Evolutionary conservation across 2,797 vertebrate species (phyloP), one percentile per base, ranked within the genome.

Genomic region (Vipera ursinii): DNA sequence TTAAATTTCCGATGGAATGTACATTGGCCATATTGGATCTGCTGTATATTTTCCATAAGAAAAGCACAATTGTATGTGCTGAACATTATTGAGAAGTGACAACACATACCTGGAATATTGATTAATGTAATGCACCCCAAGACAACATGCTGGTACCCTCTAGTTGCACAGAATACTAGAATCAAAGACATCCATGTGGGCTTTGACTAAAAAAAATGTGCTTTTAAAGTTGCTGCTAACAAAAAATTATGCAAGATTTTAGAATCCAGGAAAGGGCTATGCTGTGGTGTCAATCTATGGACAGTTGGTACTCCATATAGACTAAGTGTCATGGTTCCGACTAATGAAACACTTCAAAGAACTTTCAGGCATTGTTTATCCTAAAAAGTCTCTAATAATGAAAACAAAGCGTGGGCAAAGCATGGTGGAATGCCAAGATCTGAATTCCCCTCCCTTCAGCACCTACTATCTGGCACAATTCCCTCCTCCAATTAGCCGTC

Each of bases 1-100:
- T 97, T 91, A 94, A 93, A 92, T 97, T 97, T 97, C 95, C 95
- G 89, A 92, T 89, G 90, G 94, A 96, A 97, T 96, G 93, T 93
- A 89, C 93, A 55, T 92, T 92, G 56, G 92, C 73, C 86, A 93
- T 20, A 85, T 93, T 90, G 93, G 92, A 92, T 94, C 96, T 95
- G 94, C 94, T 63, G 93, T 26, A 28, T 61, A 90, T 87, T 95
- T 86, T 92, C 57, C 91, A 60, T 53, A 61, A 56, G 55, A 93
- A 89, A 12, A 91, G 0, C 38, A 22, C 56, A 86, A 24, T 1
- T 61, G 6, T 73, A 15, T 89, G 51, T 32, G 90, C 9, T 59
- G 73, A 92, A 91, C 6, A 4, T 90, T 90, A 91, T 4, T 89
- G 91, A 95, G 32, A 73, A 92, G 1, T 90, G 65, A 13, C 88